Evolutionary conservation across 2,797 vertebrate species (phyloP), one percentile per base, ranked within the genome.

Genomic region (Sciurus vulgaris): DNA sequence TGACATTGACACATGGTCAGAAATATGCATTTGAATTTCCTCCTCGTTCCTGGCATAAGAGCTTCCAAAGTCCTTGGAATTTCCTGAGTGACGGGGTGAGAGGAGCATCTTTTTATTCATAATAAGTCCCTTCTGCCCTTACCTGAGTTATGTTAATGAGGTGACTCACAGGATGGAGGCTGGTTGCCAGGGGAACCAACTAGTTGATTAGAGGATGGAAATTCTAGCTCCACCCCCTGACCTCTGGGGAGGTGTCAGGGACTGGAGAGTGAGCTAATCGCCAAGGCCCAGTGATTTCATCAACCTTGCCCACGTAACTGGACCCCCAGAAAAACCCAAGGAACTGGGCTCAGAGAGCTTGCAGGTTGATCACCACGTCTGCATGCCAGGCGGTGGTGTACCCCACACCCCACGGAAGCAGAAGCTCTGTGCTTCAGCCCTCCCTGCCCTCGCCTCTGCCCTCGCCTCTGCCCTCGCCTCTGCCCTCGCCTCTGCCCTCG

Each of bases 321-420:
- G 33, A 41, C 76, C 41, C 33, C 41, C 54, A 0, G 30, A 22
- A 84, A 63, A 30, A 22, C 69, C 38, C 30, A 26, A 54, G 33
- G 44, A 63, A 15, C 30, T 20, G 49, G 15, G 28, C 26, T n/a
- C 22, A 26, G 47, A 78, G 26, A 69, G 59, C 24, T 56, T 67
- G 30, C 18, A 6, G 22, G 49, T 18, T 20, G 15, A 24, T 7
- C 13, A 72, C 56, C 8, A 10, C 12, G 24, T 28, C 63, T 7
- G 2, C 1, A 10, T 41, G 30, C 47, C 0, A 0, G 3, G 17
- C 24, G 30, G 49, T 15, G 35, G 30, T 7, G 9, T 0, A 74
- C 7, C 38, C 61, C 38, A 20, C 33, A 86, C 41, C 59, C 63
- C 83, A 47, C 7, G 12, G 63, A 33, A 41, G 35, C 30, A 30